These are phyloP conservation scores for Leptestheria dahalacensis DNA, from an alignment of 1,140 invertebrate species.

Conservation along the genomic window DNA sequence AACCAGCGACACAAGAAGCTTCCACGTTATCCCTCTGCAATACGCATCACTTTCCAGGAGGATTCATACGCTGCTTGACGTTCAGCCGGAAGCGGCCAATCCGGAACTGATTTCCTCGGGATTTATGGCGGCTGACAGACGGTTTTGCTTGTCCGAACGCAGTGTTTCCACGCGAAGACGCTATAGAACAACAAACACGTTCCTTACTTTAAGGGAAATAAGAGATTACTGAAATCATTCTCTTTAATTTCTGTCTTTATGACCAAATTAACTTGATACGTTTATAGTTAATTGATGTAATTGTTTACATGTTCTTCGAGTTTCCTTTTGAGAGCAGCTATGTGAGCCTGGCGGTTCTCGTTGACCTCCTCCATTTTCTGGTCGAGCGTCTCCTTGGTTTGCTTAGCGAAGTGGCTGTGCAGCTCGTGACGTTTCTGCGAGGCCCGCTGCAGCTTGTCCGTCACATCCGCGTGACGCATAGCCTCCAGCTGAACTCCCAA, in stretches of 20 bases:
- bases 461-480: constrained; percentile 62
- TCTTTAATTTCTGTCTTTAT: too few relatives aligned
- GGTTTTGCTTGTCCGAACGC: not conserved
- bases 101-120: not conserved
- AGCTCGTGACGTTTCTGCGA: constrained; percentile 75
- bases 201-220: too few relatives aligned
- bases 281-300: too few relatives aligned
- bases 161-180: not conserved
- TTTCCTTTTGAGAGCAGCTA: constrained; percentile 68
- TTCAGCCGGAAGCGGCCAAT: not conserved
- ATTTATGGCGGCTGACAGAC: not conserved
- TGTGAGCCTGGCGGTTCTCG: constrained; percentile 74
- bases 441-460: constrained; percentile 63
- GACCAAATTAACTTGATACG: too few relatives aligned
- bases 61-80: not conserved
- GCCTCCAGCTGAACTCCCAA: constrained; percentile 70
- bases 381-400: constrained; percentile 70
- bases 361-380: constrained; percentile 75
- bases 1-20: too few relatives aligned
- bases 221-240: too few relatives aligned
- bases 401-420: constrained; percentile 60
- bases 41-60: too few relatives aligned
- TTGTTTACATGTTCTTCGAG: constrained; percentile 53
- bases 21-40: too few relatives aligned
- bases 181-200: too few relatives aligned